Evolutionary conservation across 2,113 vertebrate species (phyloP), one percentile per base, ranked within the genome.

Genomic region (Hemibagrus wyckioides): DNA sequence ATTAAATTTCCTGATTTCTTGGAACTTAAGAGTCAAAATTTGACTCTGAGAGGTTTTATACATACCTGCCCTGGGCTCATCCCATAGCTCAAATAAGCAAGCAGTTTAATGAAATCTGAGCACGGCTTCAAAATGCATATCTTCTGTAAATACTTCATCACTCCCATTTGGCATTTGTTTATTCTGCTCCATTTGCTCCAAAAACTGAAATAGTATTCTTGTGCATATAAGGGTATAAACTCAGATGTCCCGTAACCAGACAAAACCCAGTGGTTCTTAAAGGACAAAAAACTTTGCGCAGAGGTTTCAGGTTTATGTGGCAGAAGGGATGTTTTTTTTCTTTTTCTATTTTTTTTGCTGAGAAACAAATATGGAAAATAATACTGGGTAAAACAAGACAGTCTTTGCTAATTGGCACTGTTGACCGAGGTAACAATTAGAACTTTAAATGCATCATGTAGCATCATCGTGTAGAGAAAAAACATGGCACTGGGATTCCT

Each of bases 151-250:
- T 93, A 91, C 92, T 71, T 83, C 88, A 86, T 86, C 80, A 89
- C 82, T 90, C 87, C 89, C 90, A 88, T 95, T 96, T 96, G 94
- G 94, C 93, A 93, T 95, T 93, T 94, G 93, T 95, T 92, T 94
- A 93, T 85, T 90, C 86, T 93, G 91, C 87, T 93, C 93, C 93
- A 94, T 95, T 94, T 92, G 91, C 83, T 93, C 80, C 52, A 85
- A 91, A 92, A 89, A 90, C 67, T 87, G 85, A 92, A 91, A 85
- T 89, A 86, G 83, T 90, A 89, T 91, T 94, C 87, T 94, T 95
- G 95, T 95, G 95, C 95, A 95, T 94, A 95, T 94, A 91, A 90
- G 88, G 90, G 56, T 61, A 36, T 50, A 90, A 79, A 93, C 91
- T 85, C 81, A 91, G 90, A 91, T 89, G 88, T 90, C 94, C 90